Evolutionary conservation across 2,797 vertebrate genomes (phyloP), one percentile per base, ranked within the genome.

Genomic region (Lates japonicus): DNA sequence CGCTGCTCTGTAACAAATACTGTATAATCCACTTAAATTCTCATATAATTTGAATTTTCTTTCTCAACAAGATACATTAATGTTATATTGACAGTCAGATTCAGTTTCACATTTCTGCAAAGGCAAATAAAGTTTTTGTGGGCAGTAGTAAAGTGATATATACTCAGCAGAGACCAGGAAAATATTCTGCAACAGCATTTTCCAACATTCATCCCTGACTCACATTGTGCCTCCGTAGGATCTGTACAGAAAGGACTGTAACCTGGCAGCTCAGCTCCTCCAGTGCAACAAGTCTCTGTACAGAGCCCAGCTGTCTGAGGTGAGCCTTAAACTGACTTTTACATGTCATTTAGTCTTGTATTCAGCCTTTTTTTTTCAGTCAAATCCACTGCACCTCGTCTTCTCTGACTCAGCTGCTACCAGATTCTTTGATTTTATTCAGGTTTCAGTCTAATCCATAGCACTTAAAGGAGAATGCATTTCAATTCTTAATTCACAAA

Each of bases 161-260:
- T 70, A 31, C n/a, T 35, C 17, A 42, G 12, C 54, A 13, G 7
- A 19, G 11, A 37, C 37, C 9, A 82, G 61, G 41, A 37, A 17
- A 64, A 64, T 14, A 35, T 10, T 57, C 19, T 7, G 5, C 14
- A 62, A 14, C 25, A 35, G 46, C 46, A 51, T 66, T 52, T 39
- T 29, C 9, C 5, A 19, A 48, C 64, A 39, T 35, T 55, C 2
- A 64, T 57, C 42, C 25, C 16, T 63, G 14, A 42, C 13, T 49
- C 54, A 17, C 68, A 44, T 65, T 78, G 63, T 80, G 46, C 63
- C 65, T 83, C 78, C 12, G n/a, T 73, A 99, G 98, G 98, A 99
- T 31, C 92, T 98, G 86, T 99, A 98, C 93, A 97, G 98, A 90
- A 99, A 99, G 92, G 98, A 99, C 94, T 99, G 98, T 90, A 98